These are phyloP conservation scores for Anguilla anguilla DNA, from an alignment of 2,797 vertebrate species.

Conservation along the genomic window DNA sequence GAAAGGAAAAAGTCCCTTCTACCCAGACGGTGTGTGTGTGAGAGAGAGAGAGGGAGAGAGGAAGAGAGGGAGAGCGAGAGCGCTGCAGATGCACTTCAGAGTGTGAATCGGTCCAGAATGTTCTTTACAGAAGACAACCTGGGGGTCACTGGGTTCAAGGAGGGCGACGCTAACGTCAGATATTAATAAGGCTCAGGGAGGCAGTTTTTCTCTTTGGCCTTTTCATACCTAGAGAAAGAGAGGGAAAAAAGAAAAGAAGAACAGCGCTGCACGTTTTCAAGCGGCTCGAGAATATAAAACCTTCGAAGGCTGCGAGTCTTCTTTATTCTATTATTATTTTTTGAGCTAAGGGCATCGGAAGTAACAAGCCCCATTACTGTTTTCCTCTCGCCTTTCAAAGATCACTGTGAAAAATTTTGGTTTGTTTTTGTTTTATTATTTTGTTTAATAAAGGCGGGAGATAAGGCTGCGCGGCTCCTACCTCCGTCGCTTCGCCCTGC, in stretches of 20 bases:
- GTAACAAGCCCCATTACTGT: conserved; percentile 2
- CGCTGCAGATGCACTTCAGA: background rate
- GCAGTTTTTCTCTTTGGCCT: conserved; percentile 23
- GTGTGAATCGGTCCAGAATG: conserved; percentile 18
- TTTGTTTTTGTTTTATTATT: no score
- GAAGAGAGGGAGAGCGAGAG: background rate
- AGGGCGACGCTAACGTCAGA: background rate
- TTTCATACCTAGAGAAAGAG: conserved; percentile 10
- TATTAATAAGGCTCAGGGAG: conserved; percentile 37
- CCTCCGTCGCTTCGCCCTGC: background rate
- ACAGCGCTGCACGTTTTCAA: conserved; percentile 19
- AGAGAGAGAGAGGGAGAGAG: background rate
- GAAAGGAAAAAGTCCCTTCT: background rate
- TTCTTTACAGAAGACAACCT: conserved; percentile 30
- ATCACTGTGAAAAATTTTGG: background rate
- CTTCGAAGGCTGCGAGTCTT: background rate
- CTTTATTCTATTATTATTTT: background rate
- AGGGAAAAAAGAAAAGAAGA: background rate
- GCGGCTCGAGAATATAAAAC: background rate
- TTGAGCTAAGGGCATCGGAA: conserved; percentile 7
- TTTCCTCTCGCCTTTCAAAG: background rate
- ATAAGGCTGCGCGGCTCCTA: background rate
- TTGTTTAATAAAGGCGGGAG: conserved; percentile 10
- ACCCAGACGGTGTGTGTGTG: background rate
- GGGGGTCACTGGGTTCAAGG: background rate